phyloP scores from a whole-genome alignment of 1,140 invertebrate genomes.

The Hermetia illucens region DNA sequence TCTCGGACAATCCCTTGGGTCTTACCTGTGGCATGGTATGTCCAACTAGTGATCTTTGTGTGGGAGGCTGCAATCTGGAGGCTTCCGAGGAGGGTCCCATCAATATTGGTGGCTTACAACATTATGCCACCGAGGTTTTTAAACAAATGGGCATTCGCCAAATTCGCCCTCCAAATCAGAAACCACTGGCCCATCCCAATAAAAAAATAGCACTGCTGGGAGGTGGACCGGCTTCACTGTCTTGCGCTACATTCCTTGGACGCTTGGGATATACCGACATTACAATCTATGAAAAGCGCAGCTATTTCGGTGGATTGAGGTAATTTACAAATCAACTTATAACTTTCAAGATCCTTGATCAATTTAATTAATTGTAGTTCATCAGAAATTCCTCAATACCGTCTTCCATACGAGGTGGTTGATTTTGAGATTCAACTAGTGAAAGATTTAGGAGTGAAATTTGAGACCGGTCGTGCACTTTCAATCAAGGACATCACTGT shows the following conservation, averaged over 20 bases:
- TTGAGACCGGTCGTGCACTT: slow-evolving; percentile 48
- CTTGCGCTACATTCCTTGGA: slow-evolving; percentile 90
- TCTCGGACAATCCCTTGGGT: slow-evolving; percentile 94
- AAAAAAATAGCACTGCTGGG: slow-evolving; percentile 82
- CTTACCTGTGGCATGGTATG: slow-evolving; percentile 99
- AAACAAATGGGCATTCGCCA: slow-evolving; percentile 88
- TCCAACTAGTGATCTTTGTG: slow-evolving; percentile 94
- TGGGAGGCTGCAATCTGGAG: slow-evolving; percentile 92
- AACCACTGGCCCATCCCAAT: slow-evolving; percentile 38
- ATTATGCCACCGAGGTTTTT: slow-evolving; percentile 92
- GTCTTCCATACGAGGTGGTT: slow-evolving; percentile 83
- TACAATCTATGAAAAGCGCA: slow-evolving; percentile 84
- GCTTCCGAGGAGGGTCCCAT: slow-evolving; percentile 94
- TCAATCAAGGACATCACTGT: slow-evolving; percentile 52
- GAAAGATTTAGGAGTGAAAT: slow-evolving; percentile 83
- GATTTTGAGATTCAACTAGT: slow-evolving; percentile 88
- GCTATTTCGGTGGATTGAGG: slow-evolving; percentile 80
- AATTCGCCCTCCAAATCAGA: slow-evolving; percentile 55
- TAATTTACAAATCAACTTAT: too few species aligned
- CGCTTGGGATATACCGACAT: slow-evolving; percentile 83
- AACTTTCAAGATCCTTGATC: slow-evolving; percentile 1
- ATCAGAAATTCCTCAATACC: slow-evolving; percentile 93
- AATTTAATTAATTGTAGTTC: slow-evolving; percentile 42
- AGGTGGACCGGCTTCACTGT: slow-evolving; percentile 91
- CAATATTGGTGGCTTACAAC: slow-evolving; percentile 96